Evolutionary conservation across 2,797 vertebrate genomes (phyloP).

Genomic region (Sebastolobus altivelis): DNA sequence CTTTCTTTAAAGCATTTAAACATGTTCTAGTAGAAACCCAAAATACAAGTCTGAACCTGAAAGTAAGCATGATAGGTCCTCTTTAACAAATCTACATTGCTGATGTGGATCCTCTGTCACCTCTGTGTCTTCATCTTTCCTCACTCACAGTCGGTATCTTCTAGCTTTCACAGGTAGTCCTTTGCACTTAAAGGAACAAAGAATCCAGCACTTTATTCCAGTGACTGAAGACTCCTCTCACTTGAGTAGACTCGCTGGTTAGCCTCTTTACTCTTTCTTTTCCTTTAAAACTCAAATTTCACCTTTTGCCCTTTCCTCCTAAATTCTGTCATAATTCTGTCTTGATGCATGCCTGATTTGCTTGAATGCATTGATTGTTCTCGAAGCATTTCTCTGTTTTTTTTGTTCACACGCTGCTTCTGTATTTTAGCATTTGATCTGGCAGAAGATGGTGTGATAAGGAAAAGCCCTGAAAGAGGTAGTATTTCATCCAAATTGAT

Average conservation of each 20-base stretch:
- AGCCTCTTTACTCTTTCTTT: constrained; percentile 76
- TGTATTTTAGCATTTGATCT: constrained; percentile 86
- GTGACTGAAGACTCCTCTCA: constrained; percentile 90
- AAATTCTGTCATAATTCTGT: constrained; percentile 19
- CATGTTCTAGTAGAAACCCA: not conserved
- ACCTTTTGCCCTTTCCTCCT: constrained; percentile 27
- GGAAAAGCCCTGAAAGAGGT: constrained; percentile 94
- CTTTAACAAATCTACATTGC: not conserved
- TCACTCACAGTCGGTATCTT: constrained; percentile 73
- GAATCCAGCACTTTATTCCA: constrained; percentile 84
- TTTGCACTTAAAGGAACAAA: constrained; percentile 87
- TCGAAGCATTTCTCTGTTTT: not conserved
- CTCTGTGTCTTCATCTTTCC: constrained; percentile 46
- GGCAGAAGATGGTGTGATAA: constrained; percentile 87
- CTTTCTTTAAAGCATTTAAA: not conserved
- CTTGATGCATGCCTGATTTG: constrained; percentile 7
- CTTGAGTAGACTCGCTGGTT: constrained; percentile 92
- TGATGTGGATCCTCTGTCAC: constrained; percentile 31
- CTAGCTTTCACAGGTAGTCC: constrained; percentile 92
- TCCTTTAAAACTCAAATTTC: constrained; percentile 29
- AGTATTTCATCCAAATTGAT: constrained; percentile 30
- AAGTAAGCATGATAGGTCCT: not conserved
- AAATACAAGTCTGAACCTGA: not conserved
- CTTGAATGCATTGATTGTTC: not conserved
- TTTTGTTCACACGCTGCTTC: constrained; percentile 29